A percentile compares a stretch with the other conserved stretches of the same genome.
Evolutionary conservation across 2,113 vertebrate genomes (phyloP).

Genomic region (Hyla sarda): DNA sequence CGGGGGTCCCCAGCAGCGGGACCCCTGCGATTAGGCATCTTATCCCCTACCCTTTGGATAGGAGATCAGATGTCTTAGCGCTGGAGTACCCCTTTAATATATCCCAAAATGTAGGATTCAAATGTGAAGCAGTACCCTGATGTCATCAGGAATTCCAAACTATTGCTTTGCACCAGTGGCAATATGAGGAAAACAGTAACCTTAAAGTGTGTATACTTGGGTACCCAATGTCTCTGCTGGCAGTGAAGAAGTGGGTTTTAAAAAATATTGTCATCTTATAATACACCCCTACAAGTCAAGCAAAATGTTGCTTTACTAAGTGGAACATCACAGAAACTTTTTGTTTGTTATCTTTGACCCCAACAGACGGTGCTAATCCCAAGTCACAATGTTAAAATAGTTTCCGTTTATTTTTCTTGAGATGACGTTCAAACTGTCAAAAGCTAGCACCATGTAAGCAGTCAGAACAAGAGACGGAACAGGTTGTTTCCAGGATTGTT

Average conservation of each 20-base stretch:
- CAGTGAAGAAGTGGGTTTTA: no score
- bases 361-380: background rate
- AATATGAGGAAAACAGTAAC: background rate
- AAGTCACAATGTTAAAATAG: background rate
- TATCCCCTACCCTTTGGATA: no score
- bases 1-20: no score
- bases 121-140: no score
- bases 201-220: no score
- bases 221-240: no score
- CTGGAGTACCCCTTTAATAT: no score
- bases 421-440: background rate
- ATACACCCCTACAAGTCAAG: no score
- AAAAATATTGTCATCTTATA: no score
- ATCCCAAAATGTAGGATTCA: no score
- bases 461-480: background rate
- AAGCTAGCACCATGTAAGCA: background rate
- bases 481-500: slow-evolving; percentile 3
- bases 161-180: background rate
- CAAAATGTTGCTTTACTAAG: background rate
- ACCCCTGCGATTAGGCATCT: no score
- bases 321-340: background rate
- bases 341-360: background rate
- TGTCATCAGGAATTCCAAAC: background rate
- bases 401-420: slow-evolving; percentile 2
- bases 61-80: no score